Percentiles rank a stretch among this genome's conserved stretches.
These are phyloP conservation scores for Nesidiocoris tenuis DNA, from an alignment of 2,888 invertebrate species.

Conservation along the genomic window DNA sequence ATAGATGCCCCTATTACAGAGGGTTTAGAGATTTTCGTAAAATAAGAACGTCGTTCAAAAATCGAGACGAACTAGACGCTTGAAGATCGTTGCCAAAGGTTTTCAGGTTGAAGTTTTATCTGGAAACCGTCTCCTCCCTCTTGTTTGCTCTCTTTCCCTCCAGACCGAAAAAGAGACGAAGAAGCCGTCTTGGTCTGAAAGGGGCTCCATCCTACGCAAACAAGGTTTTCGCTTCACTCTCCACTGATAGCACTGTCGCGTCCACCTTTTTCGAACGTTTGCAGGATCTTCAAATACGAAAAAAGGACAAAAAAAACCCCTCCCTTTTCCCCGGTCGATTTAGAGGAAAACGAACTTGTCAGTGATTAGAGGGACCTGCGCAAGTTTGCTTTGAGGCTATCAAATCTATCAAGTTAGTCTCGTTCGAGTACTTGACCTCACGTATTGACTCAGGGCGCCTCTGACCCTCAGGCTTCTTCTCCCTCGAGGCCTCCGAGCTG, in stretches of 20 bases:
- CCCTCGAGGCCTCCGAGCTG: no score
- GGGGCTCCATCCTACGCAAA: neutral
- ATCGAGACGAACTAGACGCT: no score
- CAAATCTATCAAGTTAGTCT: neutral
- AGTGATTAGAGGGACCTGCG: neutral
- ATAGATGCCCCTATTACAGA: no score
- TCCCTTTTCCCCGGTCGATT: neutral
- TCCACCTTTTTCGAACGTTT: neutral
- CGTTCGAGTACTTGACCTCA: neutral
- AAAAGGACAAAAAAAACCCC: neutral
- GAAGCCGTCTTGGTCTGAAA: neutral
- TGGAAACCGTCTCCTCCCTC: no score
- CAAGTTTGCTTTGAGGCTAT: neutral
- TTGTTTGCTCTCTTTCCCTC: neutral
- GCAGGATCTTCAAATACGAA: neutral
- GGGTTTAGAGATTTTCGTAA: no score
- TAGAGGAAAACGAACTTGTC: neutral
- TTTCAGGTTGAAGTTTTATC: no score
- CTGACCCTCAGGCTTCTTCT: neutral
- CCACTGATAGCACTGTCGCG: neutral
- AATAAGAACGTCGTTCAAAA: no score
- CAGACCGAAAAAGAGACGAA: neutral
- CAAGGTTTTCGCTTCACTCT: neutral
- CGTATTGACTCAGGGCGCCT: neutral
- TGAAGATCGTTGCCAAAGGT: no score